Evolutionary conservation across 2,797 vertebrate species (phyloP).

Genomic region (Menidia menidia): DNA sequence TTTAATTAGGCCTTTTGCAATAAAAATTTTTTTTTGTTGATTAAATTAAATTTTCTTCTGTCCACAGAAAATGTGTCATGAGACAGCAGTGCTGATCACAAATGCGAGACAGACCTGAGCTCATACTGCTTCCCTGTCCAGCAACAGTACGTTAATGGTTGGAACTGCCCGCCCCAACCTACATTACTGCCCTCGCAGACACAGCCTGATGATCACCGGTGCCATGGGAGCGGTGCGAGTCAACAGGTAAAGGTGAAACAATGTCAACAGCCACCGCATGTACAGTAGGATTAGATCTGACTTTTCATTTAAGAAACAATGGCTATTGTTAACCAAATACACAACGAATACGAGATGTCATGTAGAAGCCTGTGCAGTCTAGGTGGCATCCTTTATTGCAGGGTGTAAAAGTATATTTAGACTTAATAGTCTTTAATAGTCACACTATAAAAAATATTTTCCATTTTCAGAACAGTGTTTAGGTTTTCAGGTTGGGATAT

Average conservation of each 20-base stretch:
- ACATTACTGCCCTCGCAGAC: slow-evolving; percentile 80
- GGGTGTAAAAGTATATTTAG: not conserved
- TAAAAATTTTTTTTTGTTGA: not conserved
- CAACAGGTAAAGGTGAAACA: slow-evolving; percentile 79
- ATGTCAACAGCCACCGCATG: not conserved
- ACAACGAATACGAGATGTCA: not conserved
- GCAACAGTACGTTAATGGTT: slow-evolving; percentile 81
- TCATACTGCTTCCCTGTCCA: slow-evolving; percentile 53
- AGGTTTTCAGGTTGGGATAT: not conserved
- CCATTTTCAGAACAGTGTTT: not conserved
- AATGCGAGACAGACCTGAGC: slow-evolving; percentile 64
- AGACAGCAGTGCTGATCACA: slow-evolving; percentile 45
- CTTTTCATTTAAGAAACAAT: not conserved
- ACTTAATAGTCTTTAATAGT: not conserved
- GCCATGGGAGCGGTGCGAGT: slow-evolving; percentile 89
- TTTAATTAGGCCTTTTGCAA: too few relatives aligned
- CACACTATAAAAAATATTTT: not conserved
- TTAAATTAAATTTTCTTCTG: slow-evolving; percentile 12
- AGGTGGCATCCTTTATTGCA: not conserved
- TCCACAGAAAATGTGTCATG: slow-evolving; percentile 62
- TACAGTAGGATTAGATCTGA: not conserved
- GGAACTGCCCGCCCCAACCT: slow-evolving; percentile 76
- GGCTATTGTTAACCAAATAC: not conserved
- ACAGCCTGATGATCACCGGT: slow-evolving; percentile 79
- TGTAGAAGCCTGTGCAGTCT: not conserved